These are phyloP conservation scores for Psilopsiagon aurifrons DNA, from an alignment of 2,113 vertebrate genomes.

Conservation along the genomic window DNA sequence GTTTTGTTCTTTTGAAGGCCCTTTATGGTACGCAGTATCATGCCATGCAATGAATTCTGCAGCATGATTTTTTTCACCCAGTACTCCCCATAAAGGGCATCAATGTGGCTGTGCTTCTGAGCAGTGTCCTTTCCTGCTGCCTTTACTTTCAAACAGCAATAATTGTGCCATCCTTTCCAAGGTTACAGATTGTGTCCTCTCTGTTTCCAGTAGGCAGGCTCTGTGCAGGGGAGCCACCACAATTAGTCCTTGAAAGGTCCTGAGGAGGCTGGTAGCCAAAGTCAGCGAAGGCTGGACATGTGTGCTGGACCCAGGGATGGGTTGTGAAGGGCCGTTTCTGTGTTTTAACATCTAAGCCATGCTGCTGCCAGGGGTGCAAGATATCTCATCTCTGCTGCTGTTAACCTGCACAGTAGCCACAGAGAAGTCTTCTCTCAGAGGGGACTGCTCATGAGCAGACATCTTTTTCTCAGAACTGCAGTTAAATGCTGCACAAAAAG, in stretches of 20 bases:
- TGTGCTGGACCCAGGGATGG: not conserved
- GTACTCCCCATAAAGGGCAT: not conserved
- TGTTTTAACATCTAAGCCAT: accelerated
- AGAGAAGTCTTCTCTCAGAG: not conserved
- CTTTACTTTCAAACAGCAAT: not conserved
- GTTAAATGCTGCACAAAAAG: not conserved
- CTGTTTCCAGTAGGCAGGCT: not conserved
- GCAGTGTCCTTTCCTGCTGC: not conserved
- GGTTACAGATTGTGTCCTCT: not conserved
- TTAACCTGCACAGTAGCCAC: not conserved
- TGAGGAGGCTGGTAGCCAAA: not conserved
- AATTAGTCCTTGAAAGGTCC: accelerated
- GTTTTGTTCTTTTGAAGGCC: conserved; percentile 40
- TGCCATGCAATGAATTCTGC: conserved; percentile 26
- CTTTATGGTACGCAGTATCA: not conserved
- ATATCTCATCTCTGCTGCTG: not conserved
- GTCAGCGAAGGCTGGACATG: not conserved
- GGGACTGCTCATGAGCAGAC: accelerated
- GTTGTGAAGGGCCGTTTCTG: accelerated
- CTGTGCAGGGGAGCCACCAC: not conserved
- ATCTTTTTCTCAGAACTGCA: not conserved
- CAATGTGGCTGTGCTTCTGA: not conserved
- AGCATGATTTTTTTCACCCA: conserved; percentile 2
- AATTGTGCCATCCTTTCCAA: not conserved
- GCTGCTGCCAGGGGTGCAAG: accelerated